Evolutionary conservation across 2,797 vertebrate species (phyloP).

Genomic region (Enteromius radiatus): DNA sequence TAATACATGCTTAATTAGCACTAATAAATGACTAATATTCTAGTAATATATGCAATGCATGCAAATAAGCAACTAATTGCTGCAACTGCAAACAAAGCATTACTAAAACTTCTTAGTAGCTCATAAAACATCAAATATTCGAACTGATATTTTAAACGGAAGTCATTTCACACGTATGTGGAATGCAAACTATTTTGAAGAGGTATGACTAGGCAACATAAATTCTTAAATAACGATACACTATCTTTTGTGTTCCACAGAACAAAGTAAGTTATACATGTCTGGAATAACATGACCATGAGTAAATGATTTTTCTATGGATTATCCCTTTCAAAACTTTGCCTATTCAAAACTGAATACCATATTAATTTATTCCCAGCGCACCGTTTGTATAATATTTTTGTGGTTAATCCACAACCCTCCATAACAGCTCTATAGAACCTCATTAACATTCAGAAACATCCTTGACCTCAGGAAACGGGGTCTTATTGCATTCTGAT

Average conservation of each 20-base stretch:
- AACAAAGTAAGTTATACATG: not conserved
- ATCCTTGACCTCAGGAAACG: constrained; percentile 71
- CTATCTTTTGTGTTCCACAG: not conserved
- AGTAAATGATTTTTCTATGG: not conserved
- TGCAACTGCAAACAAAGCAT: no score
- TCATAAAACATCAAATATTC: not conserved
- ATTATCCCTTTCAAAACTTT: not conserved
- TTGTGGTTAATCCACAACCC: constrained; percentile 72
- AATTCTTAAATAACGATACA: not conserved
- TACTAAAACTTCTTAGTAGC: not conserved
- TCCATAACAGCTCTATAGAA: constrained; percentile 62
- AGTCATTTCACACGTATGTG: not conserved
- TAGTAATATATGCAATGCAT: no score
- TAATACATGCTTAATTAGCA: no score
- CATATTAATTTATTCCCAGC: constrained; percentile 48
- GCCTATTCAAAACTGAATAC: not conserved
- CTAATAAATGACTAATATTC: no score
- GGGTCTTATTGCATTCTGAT: constrained; percentile 68
- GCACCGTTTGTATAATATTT: constrained; percentile 73
- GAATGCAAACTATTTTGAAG: not conserved
- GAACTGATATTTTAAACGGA: not conserved
- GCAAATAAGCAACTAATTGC: no score
- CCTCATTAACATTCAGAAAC: constrained; percentile 76
- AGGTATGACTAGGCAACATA: not conserved
- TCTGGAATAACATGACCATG: not conserved